Evolutionary conservation across 1,140 invertebrate genomes (phyloP), one percentile per base, ranked within the genome.

Genomic region (Orius insidiosus): DNA sequence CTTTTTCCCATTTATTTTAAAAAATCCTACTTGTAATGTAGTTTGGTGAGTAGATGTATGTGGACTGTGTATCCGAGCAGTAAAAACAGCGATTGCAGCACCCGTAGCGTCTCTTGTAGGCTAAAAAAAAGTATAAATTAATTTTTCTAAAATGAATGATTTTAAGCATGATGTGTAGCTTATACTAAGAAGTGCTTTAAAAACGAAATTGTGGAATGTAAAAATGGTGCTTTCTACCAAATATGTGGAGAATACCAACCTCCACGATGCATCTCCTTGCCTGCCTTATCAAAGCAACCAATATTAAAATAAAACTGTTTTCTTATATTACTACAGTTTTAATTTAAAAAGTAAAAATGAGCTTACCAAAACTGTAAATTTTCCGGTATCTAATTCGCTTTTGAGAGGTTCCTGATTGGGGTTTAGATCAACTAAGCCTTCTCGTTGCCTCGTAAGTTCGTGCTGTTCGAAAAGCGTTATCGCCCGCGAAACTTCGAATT

Each of bases 361-460:
- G 16, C 76, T 75, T 67, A 95, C 90, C 76, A 97, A 68, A 61
- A 96, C 80, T 44, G 92, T 96, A 64, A 98, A 95, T 72, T 97
- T 98, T 60, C 85, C 88, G 47, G 88, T 93, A 54, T 76, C 70
- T 44, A 98, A 64, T 68, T 98, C 93, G 13, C 74, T 76, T 53
- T 78, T 75, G 10, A 97, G 68, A 5, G 85, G 84, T 56, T 89
- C 81, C 53, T 74, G 69, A 51, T 71, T 68, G 1, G 88, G 78
- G 61, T 93, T 76, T 54, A 96, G 80, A 43, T 76, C 67, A 24
- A 75, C 72, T 11, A 98, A 70, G 34, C 85, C 85, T 66, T 97
- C 90, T 49, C 80, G 69, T 49, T 76, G 69, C 48, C 92, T 70
- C 3, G 82, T 92, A 19, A 76, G 76, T 66, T 95, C 85, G 67